Evolutionary conservation across 2,113 vertebrate genomes (phyloP).

Genomic region (Zapus hudsonius): DNA sequence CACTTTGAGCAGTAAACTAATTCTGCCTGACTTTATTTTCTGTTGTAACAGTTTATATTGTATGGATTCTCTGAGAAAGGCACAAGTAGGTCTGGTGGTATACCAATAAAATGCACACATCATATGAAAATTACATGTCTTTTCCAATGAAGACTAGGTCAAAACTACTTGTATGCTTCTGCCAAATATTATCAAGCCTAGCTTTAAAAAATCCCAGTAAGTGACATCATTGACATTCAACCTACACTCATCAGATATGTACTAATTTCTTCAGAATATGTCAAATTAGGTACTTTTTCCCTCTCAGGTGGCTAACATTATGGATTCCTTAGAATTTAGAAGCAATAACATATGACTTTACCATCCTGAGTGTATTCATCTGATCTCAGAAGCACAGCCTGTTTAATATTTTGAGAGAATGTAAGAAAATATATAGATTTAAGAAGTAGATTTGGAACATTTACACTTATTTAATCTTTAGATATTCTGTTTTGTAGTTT

Average conservation of each 20-base stretch:
- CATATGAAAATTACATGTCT: not conserved
- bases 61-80: slow-evolving; percentile 8
- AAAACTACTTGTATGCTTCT: not conserved
- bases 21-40: slow-evolving; percentile 45
- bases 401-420: too few species aligned
- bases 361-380: too few species aligned
- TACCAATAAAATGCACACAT: not conserved
- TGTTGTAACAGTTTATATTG: slow-evolving; percentile 31
- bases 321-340: not conserved
- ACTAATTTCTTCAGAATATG: not conserved
- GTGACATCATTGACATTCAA: not conserved
- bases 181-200: not conserved
- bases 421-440: too few species aligned
- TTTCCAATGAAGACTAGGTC: not conserved
- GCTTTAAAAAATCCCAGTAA: not conserved
- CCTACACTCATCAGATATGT: not conserved
- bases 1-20: too few species aligned
- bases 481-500: not conserved
- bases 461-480: not conserved
- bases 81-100: not conserved
- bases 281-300: not conserved
- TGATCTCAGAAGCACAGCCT: too few species aligned
- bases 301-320: not conserved
- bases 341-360: not conserved
- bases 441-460: not conserved